Base-by-base conservation (phyloP, 2,888 invertebrate genomes). In the Ephialtes manifestator region DNA sequence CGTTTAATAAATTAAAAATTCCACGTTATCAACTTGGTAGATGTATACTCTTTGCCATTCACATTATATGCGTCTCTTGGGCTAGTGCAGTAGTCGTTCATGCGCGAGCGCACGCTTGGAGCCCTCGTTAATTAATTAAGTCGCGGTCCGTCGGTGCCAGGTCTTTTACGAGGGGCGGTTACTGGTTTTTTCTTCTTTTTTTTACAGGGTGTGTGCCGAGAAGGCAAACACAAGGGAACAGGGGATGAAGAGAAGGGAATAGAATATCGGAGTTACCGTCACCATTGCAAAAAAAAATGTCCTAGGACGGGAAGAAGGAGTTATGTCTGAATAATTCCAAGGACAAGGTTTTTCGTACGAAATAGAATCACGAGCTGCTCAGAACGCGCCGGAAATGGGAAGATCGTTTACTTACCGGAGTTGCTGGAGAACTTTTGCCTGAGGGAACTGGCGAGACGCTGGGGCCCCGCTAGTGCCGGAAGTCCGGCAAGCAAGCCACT, bases 391-490 rank as follows among this genome's bases (percentile, higher is more conserved):
- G 31, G 43, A 48, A 5, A 24, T 20, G 18, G 1, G 46, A 5
- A 43, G 7, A 48, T 48, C n/a, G 67, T 63, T 24, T 39, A 93
- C 94, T 94, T 81, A 94, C 94, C 94, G 81, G 94, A 94, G 88
- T 93, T 93, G 87, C 86, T 90, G 87, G 91, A 91, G 86, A 94
- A 92, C 87, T 92, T 94, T 86, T 94, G 93, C 90, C 92, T 89
- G 90, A 94, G 92, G 91, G 94, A 92, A 80, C 83, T 92, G 89
- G 94, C 94, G 89, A 94, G 92, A 89, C 94, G 94, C 91, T 94
- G 94, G 92, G 93, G 92, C 91, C 93, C 93, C 91, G 92, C 92
- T 88, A 94, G 89, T 89, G 92, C 91, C 88, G 94, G 94, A 89
- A 94, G 91, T 90, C 94, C 93, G 88, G 93, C 92, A 74, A 94